phyloP scores from a whole-genome alignment of 2,888 invertebrate genomes.

The Dascillus cervinus region DNA sequence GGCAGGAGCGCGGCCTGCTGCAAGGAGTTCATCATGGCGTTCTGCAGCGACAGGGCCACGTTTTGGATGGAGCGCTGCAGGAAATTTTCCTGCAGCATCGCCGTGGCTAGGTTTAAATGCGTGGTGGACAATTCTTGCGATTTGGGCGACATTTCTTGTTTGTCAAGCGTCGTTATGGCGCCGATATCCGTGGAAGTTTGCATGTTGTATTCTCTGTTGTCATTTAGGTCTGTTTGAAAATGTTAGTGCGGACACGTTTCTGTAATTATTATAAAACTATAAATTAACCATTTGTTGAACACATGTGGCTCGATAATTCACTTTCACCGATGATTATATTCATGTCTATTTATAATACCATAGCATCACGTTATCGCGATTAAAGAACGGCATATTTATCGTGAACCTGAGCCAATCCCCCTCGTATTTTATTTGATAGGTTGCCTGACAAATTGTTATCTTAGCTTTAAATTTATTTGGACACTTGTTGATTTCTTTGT shows the following conservation, averaged over 20 bases:
- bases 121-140: constrained; percentile 12
- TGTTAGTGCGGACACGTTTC: too few species aligned
- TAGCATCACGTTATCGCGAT: constrained; percentile 5
- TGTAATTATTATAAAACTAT: too few species aligned
- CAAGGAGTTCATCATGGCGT: constrained; percentile 75
- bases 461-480: constrained; percentile 16
- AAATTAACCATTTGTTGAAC: constrained; percentile 4
- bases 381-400: constrained; percentile 3
- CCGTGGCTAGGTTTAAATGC: constrained; percentile 40
- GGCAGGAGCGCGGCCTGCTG: constrained; percentile 78
- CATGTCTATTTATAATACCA: constrained; percentile 7
- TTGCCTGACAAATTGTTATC: constrained; percentile 18
- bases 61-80: constrained; percentile 54
- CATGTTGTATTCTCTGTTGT: constrained; percentile 10
- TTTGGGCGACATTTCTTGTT: constrained; percentile 18
- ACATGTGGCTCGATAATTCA: constrained; percentile 3
- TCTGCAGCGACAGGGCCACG: constrained; percentile 74
- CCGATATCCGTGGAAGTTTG: constrained; percentile 18
- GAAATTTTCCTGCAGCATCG: constrained; percentile 58
- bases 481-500: constrained; percentile 14
- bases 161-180: constrained; percentile 10
- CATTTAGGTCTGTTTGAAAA: background rate
- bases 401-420: constrained; percentile 3
- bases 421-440: constrained; percentile 13
- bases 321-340: constrained; percentile 7